Evolutionary conservation across 2,113 vertebrate genomes (phyloP).

Genomic region (Odontesthes bonariensis): DNA sequence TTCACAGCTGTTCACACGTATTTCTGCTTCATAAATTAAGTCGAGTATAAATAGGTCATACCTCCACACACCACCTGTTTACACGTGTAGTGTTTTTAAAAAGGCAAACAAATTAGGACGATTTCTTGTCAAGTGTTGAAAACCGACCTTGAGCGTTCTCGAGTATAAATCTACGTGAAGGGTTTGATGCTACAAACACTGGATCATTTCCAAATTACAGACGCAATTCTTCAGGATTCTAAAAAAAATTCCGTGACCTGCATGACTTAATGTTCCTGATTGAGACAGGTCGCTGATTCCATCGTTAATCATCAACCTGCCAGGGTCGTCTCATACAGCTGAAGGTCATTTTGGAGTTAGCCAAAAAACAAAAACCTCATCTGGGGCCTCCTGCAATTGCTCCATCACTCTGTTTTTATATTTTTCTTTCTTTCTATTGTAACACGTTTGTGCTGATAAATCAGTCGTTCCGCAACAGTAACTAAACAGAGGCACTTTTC

Average conservation of each 20-base stretch:
- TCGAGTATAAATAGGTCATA: background rate
- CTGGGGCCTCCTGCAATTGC: constrained; percentile 11
- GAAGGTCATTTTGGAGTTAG: constrained; percentile 81
- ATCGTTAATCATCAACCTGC: constrained; percentile 79
- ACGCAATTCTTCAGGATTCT: background rate
- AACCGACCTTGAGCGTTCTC: accelerated
- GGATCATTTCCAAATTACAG: background rate
- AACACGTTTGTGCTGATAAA: background rate
- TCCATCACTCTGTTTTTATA: constrained; percentile 19
- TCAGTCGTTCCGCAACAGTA: background rate
- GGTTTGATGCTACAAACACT: background rate
- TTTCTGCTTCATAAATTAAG: background rate
- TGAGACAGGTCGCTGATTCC: constrained; percentile 67
- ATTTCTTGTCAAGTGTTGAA: background rate
- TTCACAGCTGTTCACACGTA: background rate
- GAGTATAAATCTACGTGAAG: accelerated
- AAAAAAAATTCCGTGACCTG: constrained; percentile 63
- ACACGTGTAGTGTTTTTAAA: background rate
- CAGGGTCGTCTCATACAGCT: constrained; percentile 56
- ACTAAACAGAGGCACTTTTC: background rate
- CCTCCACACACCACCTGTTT: background rate
- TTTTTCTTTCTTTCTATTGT: background rate
- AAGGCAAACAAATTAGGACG: background rate
- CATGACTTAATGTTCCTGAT: constrained; percentile 63
- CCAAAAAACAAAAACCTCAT: constrained; percentile 62